phyloP scores from a whole-genome alignment of 1,140 invertebrate genomes.

The Lasaia peninsularis region DNA sequence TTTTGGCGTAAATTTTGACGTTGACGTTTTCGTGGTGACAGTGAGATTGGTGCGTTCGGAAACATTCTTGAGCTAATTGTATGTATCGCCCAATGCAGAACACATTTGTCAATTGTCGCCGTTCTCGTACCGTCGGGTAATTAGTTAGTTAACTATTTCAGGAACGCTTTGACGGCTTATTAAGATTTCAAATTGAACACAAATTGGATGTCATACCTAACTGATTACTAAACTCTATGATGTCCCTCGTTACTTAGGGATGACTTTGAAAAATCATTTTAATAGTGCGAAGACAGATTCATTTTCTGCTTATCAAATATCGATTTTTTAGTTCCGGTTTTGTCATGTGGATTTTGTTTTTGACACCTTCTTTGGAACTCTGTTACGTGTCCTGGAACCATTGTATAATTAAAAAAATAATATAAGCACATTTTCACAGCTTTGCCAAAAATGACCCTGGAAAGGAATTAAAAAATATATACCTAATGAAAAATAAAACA shows the following conservation, averaged over 20 bases:
- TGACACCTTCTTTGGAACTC: neutral
- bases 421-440: too few species aligned
- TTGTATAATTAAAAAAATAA: neutral
- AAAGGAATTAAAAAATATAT: too few species aligned
- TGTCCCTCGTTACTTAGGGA: conserved; percentile 32
- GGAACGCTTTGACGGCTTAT: conserved; percentile 73
- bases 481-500: too few species aligned
- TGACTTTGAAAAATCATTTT: conserved; percentile 54
- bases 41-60: conserved; percentile 46
- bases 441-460: too few species aligned
- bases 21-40: conserved; percentile 45
- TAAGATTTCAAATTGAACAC: conserved; percentile 72
- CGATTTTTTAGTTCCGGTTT: conserved; percentile 18
- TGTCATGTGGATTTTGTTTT: conserved; percentile 19
- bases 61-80: conserved; percentile 64
- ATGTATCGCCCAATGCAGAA: conserved; percentile 57
- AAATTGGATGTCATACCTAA: conserved; percentile 70
- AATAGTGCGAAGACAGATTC: conserved; percentile 54
- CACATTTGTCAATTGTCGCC: conserved; percentile 74
- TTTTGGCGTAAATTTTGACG: conserved; percentile 51
- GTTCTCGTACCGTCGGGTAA: conserved; percentile 51
- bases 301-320: conserved; percentile 56
- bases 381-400: neutral
- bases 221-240: conserved; percentile 54
- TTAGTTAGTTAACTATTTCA: conserved; percentile 68